Percentiles rank a stretch among this genome's conserved stretches.
phyloP scores from a whole-genome alignment of 2,113 vertebrate species.

The Oceanodroma tethys region DNA sequence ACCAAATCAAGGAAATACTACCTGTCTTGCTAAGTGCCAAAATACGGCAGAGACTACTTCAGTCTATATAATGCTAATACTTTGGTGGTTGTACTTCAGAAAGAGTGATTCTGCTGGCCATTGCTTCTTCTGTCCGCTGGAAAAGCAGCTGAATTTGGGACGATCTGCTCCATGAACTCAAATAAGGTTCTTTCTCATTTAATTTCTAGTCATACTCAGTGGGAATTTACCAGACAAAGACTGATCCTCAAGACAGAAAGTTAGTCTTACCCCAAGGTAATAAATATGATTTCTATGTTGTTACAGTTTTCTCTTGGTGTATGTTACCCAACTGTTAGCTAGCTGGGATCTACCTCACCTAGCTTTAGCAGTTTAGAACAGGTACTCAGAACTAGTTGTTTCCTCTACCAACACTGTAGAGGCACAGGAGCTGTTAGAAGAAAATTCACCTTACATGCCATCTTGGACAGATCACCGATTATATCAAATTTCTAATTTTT shows the following conservation, averaged over 20 bases:
- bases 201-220: neutral
- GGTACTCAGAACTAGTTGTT: neutral
- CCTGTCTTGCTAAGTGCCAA: neutral
- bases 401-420: neutral
- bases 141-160: neutral
- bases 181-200: neutral
- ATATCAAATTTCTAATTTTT: neutral
- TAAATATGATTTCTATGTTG: neutral
- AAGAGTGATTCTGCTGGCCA: neutral
- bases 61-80: neutral
- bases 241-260: neutral
- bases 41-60: neutral
- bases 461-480: neutral
- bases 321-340: neutral
- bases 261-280: neutral
- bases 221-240: neutral
- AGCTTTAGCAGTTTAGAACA: neutral
- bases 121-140: accelerated
- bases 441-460: neutral
- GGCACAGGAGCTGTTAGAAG: neutral
- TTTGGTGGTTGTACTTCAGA: neutral
- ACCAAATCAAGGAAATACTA: neutral
- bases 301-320: neutral
- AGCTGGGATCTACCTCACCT: neutral
- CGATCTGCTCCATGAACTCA: neutral